Evolutionary conservation across 1,140 invertebrate species (phyloP).

Genomic region (Oryzaephilus surinamensis): DNA sequence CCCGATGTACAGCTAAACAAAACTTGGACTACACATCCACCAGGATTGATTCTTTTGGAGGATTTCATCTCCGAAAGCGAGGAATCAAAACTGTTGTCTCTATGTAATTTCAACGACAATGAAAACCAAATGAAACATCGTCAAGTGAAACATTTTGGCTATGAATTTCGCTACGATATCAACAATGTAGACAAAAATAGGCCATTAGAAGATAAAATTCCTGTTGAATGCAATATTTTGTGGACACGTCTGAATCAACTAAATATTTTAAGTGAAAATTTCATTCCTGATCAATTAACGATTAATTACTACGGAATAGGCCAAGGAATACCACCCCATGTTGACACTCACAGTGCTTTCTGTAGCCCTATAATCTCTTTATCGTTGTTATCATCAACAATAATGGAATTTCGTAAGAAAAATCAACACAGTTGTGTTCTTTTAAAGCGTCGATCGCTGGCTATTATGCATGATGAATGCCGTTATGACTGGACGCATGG

Average conservation of each 20-base stretch:
- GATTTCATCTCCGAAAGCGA: conserved; percentile 66
- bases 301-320: conserved; percentile 86
- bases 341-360: conserved; percentile 93
- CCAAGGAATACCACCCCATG: conserved; percentile 89
- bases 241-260: conserved; percentile 48
- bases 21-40: conserved; percentile 40
- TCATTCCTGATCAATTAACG: conserved; percentile 80
- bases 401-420: conserved; percentile 79
- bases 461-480: conserved; percentile 70
- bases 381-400: conserved; percentile 70
- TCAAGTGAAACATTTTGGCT: conserved; percentile 87
- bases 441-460: conserved; percentile 64
- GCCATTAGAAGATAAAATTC: conserved; percentile 59
- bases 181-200: conserved; percentile 74
- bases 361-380: conserved; percentile 80
- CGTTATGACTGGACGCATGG: conserved; percentile 78
- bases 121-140: conserved; percentile 64
- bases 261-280: conserved; percentile 35
- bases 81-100: conserved; percentile 53
- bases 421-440: conserved; percentile 49
- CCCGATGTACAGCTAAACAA: conserved; percentile 30
- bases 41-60: conserved; percentile 59
- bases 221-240: conserved; percentile 55
- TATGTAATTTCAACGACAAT: conserved; percentile 47
- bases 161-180: conserved; percentile 80